phyloP scores from a whole-genome alignment of 2,797 vertebrate genomes.

The Sparus aurata region DNA sequence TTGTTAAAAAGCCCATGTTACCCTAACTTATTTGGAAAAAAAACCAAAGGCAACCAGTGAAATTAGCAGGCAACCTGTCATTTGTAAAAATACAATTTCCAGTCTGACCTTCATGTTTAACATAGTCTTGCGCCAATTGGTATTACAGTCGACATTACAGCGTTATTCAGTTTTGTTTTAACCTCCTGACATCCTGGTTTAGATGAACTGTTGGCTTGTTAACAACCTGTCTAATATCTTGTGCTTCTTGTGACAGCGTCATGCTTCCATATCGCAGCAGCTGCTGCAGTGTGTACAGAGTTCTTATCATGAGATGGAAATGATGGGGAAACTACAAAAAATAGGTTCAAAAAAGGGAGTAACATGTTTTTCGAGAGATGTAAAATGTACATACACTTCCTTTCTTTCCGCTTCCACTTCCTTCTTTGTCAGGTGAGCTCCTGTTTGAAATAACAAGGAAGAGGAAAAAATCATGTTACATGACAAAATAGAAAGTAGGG shows the following conservation, averaged over 20 bases:
- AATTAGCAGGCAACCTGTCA: not conserved
- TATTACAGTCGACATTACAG: not conserved
- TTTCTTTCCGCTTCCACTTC: conserved; percentile 90
- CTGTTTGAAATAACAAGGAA: conserved; percentile 76
- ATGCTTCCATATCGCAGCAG: not conserved
- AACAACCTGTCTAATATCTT: not conserved
- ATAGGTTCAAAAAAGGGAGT: not conserved
- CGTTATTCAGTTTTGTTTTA: not conserved
- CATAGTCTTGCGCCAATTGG: not conserved
- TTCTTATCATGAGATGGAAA: not conserved
- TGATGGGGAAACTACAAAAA: not conserved
- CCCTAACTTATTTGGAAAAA: not conserved
- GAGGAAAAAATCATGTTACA: not conserved
- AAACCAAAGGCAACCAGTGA: not conserved
- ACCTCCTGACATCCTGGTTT: not conserved
- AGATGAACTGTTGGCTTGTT: not conserved
- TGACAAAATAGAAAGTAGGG: not conserved
- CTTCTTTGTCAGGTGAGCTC: conserved; percentile 96
- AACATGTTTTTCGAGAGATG: not conserved
- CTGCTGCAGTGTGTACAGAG: not conserved
- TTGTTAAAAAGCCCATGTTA: not conserved
- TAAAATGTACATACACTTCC: conserved; percentile 65
- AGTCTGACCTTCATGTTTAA: not conserved
- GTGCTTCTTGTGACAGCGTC: not conserved
- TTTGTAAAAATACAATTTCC: not conserved